These are phyloP conservation scores for Lepidochitona cinerea DNA, from an alignment of 2,888 invertebrate genomes.

Conservation along the genomic window DNA sequence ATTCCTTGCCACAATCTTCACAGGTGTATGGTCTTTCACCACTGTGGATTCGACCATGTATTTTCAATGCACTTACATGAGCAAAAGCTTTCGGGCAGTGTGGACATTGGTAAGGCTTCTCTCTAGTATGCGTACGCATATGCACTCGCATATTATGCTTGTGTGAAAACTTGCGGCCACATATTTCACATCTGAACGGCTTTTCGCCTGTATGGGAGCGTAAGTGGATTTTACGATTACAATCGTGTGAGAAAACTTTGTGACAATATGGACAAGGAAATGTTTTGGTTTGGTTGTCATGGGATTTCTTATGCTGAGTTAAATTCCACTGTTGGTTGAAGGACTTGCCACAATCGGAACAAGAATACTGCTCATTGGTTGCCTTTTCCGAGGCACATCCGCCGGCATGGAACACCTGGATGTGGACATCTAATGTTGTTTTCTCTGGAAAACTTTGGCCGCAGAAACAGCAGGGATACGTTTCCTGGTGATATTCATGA, in stretches of 20 bases:
- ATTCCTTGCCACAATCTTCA: not conserved
- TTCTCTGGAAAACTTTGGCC: not conserved
- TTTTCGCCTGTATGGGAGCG: not conserved
- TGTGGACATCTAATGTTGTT: not conserved
- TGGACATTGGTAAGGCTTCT: not conserved
- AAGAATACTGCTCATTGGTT: not conserved
- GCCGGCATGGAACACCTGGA: not conserved
- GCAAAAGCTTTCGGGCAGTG: not conserved
- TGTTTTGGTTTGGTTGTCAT: not conserved
- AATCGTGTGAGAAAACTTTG: not conserved
- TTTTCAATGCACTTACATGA: not conserved
- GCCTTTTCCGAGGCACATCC: not conserved
- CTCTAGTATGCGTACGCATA: not conserved
- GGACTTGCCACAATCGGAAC: not conserved
- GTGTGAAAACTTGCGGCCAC: not conserved
- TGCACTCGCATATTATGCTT: not conserved
- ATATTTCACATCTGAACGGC: not conserved
- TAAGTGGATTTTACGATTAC: not conserved
- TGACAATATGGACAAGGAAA: not conserved
- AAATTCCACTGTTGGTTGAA: not conserved
- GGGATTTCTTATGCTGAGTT: not conserved
- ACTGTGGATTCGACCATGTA: not conserved
- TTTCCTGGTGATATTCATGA: not conserved
- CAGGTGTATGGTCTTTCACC: not conserved
- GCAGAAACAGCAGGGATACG: not conserved